phyloP scores from a whole-genome alignment of 2,888 invertebrate genomes.

The Embidobia sp. region DNA sequence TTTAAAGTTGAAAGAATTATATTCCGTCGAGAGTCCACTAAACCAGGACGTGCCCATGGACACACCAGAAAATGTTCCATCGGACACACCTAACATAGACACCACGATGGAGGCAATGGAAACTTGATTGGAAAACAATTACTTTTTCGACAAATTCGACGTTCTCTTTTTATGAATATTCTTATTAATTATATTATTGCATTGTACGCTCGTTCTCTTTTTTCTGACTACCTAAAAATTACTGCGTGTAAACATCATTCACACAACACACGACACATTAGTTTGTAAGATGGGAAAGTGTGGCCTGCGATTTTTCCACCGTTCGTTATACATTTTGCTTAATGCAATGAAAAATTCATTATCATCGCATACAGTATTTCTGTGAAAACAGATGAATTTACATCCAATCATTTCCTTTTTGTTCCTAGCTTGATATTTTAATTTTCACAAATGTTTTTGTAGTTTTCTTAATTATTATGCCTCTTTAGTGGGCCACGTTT shows the following conservation, averaged over 20 bases:
- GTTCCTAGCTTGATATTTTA: no score
- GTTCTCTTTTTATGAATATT: slow-evolving; percentile 51
- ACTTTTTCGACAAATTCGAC: slow-evolving; percentile 20
- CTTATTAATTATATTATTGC: slow-evolving; percentile 31
- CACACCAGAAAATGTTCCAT: slow-evolving; percentile 69
- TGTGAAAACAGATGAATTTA: no score
- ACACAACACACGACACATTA: not conserved
- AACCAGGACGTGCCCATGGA: slow-evolving; percentile 84
- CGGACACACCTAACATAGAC: slow-evolving; percentile 71
- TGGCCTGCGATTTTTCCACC: not conserved
- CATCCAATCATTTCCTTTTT: no score
- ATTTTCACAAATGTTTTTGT: no score
- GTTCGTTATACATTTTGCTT: not conserved
- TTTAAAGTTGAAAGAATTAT: slow-evolving; percentile 83
- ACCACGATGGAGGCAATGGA: slow-evolving; percentile 77
- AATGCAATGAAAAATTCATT: no score
- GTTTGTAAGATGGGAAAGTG: slow-evolving; percentile 7
- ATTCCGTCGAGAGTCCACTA: slow-evolving; percentile 83
- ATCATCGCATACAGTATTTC: no score
- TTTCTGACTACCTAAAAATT: not conserved
- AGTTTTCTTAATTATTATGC: no score
- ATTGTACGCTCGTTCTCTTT: slow-evolving; percentile 21
- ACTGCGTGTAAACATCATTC: slow-evolving; percentile 11
- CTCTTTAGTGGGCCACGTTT: not conserved
- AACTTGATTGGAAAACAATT: slow-evolving; percentile 69